Conservation (phyloP, 2,888 invertebrate genomes). For the Cataglyphis cursor region DNA sequence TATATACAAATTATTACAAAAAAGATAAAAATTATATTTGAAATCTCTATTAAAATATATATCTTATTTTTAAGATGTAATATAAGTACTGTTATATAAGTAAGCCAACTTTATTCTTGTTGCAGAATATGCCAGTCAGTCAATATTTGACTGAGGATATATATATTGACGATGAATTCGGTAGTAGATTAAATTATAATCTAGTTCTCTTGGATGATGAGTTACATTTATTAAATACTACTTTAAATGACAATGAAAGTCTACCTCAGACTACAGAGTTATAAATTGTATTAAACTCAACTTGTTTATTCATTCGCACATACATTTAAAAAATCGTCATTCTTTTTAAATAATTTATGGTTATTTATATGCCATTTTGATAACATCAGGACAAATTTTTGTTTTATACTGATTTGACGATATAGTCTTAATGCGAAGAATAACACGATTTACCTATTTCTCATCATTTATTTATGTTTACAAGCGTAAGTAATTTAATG, state of each 20-base stretch:
- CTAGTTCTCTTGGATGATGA: constrained; percentile 79
- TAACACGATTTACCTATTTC: constrained; percentile 29
- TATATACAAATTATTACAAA: background rate
- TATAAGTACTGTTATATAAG: background rate
- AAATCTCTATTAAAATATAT: background rate
- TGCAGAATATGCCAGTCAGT: constrained; percentile 74
- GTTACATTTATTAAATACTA: background rate
- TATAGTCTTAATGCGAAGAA: constrained; percentile 27
- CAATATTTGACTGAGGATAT: constrained; percentile 77
- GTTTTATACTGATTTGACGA: constrained; percentile 47
- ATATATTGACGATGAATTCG: constrained; percentile 83
- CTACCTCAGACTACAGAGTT: constrained; percentile 74
- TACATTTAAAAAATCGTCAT: constrained; percentile 19
- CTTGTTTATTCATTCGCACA: constrained; percentile 3
- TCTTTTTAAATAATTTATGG: constrained; percentile 47
- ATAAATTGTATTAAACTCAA: constrained; percentile 34
- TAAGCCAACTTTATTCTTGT: constrained; percentile 33
- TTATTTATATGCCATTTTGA: constrained; percentile 63
- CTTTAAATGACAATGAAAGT: constrained; percentile 67
- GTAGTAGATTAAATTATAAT: constrained; percentile 79
- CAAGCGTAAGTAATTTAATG: constrained; percentile 15
- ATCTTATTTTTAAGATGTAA: background rate
- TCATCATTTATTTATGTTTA: constrained; percentile 33
- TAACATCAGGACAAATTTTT: constrained; percentile 23
- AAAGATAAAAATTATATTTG: background rate